A percentile compares a stretch with the other conserved stretches of the same genome.
Evolutionary conservation across 2,888 invertebrate genomes (phyloP).

Genomic region (Operophtera brumata): DNA sequence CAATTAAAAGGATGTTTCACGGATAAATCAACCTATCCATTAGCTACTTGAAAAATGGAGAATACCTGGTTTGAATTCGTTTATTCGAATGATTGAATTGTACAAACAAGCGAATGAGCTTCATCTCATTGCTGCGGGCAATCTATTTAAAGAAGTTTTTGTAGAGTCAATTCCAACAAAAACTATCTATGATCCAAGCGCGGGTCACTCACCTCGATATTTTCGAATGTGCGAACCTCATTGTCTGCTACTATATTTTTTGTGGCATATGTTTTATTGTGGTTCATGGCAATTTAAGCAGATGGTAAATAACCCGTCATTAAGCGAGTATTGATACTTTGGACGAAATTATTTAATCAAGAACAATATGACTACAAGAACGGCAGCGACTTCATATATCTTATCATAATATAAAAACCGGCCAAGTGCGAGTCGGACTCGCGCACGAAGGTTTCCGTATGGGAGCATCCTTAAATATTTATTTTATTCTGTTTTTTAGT

Average conservation of each 20-base stretch:
- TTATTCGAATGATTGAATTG: constrained; percentile 35
- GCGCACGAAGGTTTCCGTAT: too few relatives aligned
- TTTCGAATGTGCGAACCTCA: constrained; percentile 75
- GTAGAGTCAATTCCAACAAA: constrained; percentile 61
- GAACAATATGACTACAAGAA: neutral
- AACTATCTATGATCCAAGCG: constrained; percentile 63
- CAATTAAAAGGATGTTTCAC: constrained; percentile 1
- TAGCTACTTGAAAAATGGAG: constrained; percentile 11
- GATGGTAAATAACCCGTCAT: constrained; percentile 42
- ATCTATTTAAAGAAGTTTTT: constrained; percentile 67
- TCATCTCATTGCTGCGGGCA: constrained; percentile 54
- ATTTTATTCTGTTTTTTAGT: too few relatives aligned
- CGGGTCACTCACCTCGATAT: constrained; percentile 70
- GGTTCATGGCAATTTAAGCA: constrained; percentile 58
- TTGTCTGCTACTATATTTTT: constrained; percentile 69
- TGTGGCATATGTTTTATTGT: constrained; percentile 70
- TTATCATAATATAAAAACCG: neutral
- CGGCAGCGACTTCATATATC: neutral
- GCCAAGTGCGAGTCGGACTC: too few relatives aligned
- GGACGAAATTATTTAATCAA: neutral
- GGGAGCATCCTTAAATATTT: too few relatives aligned
- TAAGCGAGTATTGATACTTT: neutral
- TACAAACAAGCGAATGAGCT: constrained; percentile 44
- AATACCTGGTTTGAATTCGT: constrained; percentile 22
- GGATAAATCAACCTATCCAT: constrained; percentile 5